A percentile compares a stretch with the other conserved stretches of the same genome.
These are phyloP conservation scores for Acrossocheilus fasciatus DNA, from an alignment of 2,797 vertebrate species.

Conservation along the genomic window DNA sequence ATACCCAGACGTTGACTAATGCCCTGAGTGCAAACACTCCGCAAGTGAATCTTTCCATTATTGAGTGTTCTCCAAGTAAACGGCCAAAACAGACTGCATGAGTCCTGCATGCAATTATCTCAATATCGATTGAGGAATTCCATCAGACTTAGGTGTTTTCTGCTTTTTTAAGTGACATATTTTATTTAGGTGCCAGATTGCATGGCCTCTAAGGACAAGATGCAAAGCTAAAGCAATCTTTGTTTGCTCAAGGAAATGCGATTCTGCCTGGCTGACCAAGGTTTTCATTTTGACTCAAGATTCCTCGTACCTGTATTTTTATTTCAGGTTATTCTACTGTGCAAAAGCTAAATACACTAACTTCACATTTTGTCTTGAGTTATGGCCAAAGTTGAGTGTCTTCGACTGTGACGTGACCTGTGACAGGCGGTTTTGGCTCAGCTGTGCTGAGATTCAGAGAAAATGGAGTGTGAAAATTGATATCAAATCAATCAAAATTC, in stretches of 20 bases:
- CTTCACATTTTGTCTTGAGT: conserved; percentile 1
- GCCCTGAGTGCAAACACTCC: conserved; percentile 69
- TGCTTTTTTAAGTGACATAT: conserved; percentile 51
- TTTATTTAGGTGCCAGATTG: conserved; percentile 9
- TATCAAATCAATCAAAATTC: conserved; percentile 28
- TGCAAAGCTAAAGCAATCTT: conserved; percentile 1
- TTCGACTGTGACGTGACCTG: conserved; percentile 24
- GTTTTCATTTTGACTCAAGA: background rate
- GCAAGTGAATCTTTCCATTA: conserved; percentile 69
- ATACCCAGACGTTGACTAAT: conserved; percentile 77
- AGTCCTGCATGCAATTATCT: conserved; percentile 60
- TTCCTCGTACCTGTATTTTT: background rate
- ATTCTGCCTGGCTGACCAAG: background rate
- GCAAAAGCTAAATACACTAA: background rate
- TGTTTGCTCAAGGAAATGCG: background rate
- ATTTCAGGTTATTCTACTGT: conserved; percentile 7
- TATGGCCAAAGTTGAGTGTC: background rate
- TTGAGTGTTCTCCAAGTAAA: conserved; percentile 73
- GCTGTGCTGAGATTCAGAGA: conserved; percentile 32
- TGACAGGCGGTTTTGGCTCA: conserved; percentile 18
- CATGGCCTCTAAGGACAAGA: background rate
- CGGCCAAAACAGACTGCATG: conserved; percentile 56
- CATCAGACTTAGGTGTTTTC: conserved; percentile 55
- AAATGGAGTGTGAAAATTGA: conserved; percentile 31
- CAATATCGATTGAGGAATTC: conserved; percentile 56